Evolutionary conservation across 2,888 invertebrate genomes (phyloP), one percentile per base, ranked within the genome.

Genomic region (Phyllotreta striolata): DNA sequence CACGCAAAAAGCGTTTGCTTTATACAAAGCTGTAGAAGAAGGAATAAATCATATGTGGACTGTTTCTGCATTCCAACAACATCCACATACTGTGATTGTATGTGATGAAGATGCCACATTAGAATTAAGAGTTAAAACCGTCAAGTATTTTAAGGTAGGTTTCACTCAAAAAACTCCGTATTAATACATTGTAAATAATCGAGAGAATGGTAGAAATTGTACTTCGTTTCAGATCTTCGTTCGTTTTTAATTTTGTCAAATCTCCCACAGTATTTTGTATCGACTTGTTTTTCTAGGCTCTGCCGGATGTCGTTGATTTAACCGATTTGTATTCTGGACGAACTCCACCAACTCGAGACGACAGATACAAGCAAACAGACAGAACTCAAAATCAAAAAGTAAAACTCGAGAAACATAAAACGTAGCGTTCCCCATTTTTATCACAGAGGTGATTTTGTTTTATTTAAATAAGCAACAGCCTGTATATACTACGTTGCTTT

Each of bases 31-130:
- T 7, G 94, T 99, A 75, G 99, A 99, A 84, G 96, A 98, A 82
- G 98, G 98, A 61, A 91, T 99, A 8, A 98, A 95, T 85, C 98
- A 99, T 83, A 99, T 99, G 98, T 99, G 98, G 97, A 99, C 99
- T 0, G 98, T 98, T 44, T 97, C 96, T 47, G 98, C 98, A 55
- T 97, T 99, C 85, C 98, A 97, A 82, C 95, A 95, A 81, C 98
- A 99, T 83, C 89, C 92, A 52, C 89, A 90, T 77, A 91, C 97
- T 35, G 85, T 97, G 63, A 96, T 98, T 86, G 87, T 99, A 67
- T 97, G 96, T 81, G 98, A 99, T 82, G 98, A 99, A 83, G 95
- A 93, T 83, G 98, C 99, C 68, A 99, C 99, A 43, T 84, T 95
- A 72, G 98, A 99, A 84, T 87, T 99, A 73, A 89, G 94, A 77